Base-by-base conservation (phyloP, 2,888 invertebrate genomes). In the Drosophila tripunctata region DNA sequence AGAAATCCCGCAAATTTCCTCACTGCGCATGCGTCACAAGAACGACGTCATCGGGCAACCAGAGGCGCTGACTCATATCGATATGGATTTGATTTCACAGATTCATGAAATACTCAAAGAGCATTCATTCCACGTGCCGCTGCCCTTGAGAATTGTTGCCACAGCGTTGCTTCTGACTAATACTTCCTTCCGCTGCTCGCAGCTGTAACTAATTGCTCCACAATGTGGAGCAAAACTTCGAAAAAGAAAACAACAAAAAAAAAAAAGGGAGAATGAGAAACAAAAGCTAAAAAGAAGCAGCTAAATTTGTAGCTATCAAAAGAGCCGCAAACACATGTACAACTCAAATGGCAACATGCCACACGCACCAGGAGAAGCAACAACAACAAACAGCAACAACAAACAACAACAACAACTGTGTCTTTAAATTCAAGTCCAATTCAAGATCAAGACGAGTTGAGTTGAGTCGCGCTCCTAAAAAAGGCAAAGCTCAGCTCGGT, bases 301-400 rank as follows among this genome's bases (percentile, higher is more conserved):
- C 63, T 63, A 51, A 51, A 62, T 56, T 61, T 33, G 69, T 54
- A 58, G 76, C 75, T 76, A 68, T 82, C 74, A 82, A 81, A 71
- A 67, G 66, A 60, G 85, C 81, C 81, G 81, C 81, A 72, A 82
- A 82, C 81, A 82, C 81, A 82, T 82, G 81, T 82, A 82, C 78
- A 81, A 84, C 81, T 84, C 85, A 82, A 84, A 82, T 81, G 81
- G 81, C 81, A 81, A 81, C 81, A 81, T 84, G 81, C 81, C 81
- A 81, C 81, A 81, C 81, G 81, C 81, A 84, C 81, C 84, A 75
- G 44, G 57, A 55, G 60, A 45, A 50, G n/a, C 54, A 58, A 35
- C 55, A 60, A 19, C 36, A 48, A 15, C 54, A 50, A 19, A 4
- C n/a, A 47, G 27, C 41, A 47, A 6, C 66, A 60, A 3, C 61